Conservation (phyloP, 2,888 invertebrate species). For the Steinernema scapterisci region DNA sequence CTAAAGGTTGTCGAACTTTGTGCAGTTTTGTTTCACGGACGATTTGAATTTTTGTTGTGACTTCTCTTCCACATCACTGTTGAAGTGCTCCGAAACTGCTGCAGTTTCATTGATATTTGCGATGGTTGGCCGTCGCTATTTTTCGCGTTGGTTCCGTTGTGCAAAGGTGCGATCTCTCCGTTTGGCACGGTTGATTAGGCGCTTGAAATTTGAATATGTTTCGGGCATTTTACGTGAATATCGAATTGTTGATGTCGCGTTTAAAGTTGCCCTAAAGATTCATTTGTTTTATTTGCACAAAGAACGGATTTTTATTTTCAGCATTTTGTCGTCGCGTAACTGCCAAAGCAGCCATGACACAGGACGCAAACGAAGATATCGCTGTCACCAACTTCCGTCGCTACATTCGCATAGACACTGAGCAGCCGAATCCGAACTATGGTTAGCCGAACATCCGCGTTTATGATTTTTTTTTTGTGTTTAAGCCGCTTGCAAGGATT, state of each 20-base stretch:
- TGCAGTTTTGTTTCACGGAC: background rate
- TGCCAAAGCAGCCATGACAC: background rate
- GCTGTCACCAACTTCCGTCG: constrained; percentile 80
- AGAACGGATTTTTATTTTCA: background rate
- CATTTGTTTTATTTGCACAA: no score
- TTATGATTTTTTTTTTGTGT: background rate
- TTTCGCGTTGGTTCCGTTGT: no score
- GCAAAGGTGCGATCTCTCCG: no score
- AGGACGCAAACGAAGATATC: constrained; percentile 48
- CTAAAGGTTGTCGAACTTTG: background rate
- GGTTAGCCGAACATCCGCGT: constrained; percentile 72
- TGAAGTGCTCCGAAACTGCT: background rate
- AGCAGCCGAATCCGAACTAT: constrained; percentile 85
- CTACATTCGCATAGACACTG: constrained; percentile 83
- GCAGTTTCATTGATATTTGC: no score
- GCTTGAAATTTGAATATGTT: no score
- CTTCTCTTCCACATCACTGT: no score
- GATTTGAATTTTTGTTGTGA: background rate
- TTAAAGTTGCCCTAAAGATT: no score
- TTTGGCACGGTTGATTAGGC: no score
- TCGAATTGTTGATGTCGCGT: no score
- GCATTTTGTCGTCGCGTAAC: background rate
- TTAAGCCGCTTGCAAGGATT: constrained; percentile 57
- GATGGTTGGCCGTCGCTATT: no score
- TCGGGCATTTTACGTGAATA: no score